Evolutionary conservation across 2,113 vertebrate species (phyloP).

Genomic region (Tonatia bakeri): DNA sequence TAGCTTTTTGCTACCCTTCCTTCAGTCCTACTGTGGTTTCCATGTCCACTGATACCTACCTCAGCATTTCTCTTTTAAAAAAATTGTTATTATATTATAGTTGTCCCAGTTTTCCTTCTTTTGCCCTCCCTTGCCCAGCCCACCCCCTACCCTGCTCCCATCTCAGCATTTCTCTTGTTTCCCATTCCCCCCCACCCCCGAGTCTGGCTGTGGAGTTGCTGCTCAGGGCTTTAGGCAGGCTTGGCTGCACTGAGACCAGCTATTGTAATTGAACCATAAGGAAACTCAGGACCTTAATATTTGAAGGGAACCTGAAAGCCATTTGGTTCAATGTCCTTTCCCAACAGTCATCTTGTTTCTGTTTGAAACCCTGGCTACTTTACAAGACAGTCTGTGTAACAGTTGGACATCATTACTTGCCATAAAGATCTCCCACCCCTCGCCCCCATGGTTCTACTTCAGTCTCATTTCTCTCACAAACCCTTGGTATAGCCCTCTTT

Average conservation of each 20-base stretch:
- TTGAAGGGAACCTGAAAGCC: background rate
- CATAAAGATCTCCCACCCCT: background rate
- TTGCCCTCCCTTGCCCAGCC: too few relatives aligned
- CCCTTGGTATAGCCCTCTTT: background rate
- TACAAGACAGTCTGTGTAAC: background rate
- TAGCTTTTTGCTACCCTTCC: background rate
- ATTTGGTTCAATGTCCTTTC: background rate
- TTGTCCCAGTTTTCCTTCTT: too few relatives aligned
- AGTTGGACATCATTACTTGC: background rate
- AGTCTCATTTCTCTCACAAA: background rate
- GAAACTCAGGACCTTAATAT: background rate
- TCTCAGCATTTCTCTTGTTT: background rate
- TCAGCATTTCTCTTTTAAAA: background rate
- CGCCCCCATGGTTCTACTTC: background rate
- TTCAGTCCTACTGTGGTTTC: background rate
- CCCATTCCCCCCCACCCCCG: too few relatives aligned
- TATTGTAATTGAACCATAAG: background rate
- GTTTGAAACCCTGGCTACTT: background rate
- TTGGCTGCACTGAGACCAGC: background rate
- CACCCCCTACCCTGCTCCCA: background rate
- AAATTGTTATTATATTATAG: too few relatives aligned
- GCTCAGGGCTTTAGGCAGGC: background rate
- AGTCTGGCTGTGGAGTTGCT: background rate
- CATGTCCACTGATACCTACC: background rate
- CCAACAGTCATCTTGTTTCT: background rate